These are phyloP conservation scores for Urosaurus nigricauda DNA, from an alignment of 2,797 vertebrate species.

Conservation along the genomic window DNA sequence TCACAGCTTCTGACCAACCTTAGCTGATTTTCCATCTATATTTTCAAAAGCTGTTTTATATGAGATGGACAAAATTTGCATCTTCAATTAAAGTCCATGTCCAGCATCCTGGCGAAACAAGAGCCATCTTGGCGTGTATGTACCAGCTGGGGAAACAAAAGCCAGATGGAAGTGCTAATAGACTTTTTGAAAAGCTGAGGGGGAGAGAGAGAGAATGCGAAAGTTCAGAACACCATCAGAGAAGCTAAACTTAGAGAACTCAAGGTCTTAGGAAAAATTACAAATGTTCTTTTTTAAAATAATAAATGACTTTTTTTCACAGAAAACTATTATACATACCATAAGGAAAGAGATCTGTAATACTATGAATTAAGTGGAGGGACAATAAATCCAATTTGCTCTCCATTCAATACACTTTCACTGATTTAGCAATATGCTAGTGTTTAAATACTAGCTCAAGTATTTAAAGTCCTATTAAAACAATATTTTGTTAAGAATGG, in stretches of 20 bases:
- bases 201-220: no score
- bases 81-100: constrained; percentile 21
- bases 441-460: neutral
- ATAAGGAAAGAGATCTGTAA: neutral
- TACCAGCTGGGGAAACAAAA: neutral
- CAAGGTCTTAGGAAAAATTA: neutral
- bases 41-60: neutral
- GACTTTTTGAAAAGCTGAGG: constrained; percentile 21
- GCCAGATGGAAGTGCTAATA: constrained; percentile 17
- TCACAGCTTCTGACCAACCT: constrained; percentile 38
- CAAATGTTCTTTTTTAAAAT: constrained; percentile 24
- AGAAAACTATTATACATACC: neutral
- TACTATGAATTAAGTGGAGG: no score
- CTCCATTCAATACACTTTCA: neutral
- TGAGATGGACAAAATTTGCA: constrained; percentile 8
- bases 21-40: neutral
- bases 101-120: neutral
- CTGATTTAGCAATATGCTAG: neutral
- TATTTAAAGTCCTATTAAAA: neutral
- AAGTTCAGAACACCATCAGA: neutral
- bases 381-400: neutral
- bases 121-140: neutral
- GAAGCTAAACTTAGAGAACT: constrained; percentile 21
- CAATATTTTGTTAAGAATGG: neutral
- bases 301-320: neutral